phyloP scores from a whole-genome alignment of 2,113 vertebrate genomes.

The Saguinus midas region DNA sequence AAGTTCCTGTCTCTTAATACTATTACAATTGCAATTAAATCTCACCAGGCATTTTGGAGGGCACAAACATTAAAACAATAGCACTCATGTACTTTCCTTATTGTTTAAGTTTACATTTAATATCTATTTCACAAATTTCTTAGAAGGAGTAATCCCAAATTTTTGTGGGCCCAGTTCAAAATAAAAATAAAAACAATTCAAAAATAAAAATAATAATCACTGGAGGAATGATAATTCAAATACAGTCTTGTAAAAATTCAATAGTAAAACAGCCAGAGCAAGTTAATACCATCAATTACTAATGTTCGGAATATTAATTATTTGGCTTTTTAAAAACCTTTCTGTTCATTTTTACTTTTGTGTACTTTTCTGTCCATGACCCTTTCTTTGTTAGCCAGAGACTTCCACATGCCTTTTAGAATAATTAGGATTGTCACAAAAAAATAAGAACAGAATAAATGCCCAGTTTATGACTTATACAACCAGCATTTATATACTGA shows the following conservation, averaged over 20 bases:
- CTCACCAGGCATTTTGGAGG: not conserved
- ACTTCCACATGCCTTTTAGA: not conserved
- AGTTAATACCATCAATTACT: not conserved
- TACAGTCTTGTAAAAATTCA: not conserved
- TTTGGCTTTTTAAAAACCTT: not conserved
- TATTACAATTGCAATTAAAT: not conserved
- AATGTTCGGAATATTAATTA: not conserved
- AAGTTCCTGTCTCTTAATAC: not conserved
- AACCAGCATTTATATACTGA: not conserved
- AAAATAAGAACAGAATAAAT: not conserved
- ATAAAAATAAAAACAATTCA: not conserved
- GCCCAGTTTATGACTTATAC: not conserved
- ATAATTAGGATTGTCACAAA: not conserved
- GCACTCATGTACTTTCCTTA: not conserved
- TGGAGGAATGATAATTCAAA: not conserved
- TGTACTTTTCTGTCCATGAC: not conserved
- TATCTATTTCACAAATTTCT: not conserved
- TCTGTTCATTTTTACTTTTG: not conserved
- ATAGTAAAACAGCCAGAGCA: not conserved
- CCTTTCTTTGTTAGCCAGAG: not conserved
- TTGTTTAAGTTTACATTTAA: not conserved
- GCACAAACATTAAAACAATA: not conserved
- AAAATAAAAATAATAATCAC: not conserved
- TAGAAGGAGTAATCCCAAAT: not conserved
- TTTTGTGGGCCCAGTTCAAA: rapidly evolving